Evolutionary conservation across 2,113 vertebrate species (phyloP), one percentile per base, ranked within the genome.

Genomic region (Oceanodroma tethys): DNA sequence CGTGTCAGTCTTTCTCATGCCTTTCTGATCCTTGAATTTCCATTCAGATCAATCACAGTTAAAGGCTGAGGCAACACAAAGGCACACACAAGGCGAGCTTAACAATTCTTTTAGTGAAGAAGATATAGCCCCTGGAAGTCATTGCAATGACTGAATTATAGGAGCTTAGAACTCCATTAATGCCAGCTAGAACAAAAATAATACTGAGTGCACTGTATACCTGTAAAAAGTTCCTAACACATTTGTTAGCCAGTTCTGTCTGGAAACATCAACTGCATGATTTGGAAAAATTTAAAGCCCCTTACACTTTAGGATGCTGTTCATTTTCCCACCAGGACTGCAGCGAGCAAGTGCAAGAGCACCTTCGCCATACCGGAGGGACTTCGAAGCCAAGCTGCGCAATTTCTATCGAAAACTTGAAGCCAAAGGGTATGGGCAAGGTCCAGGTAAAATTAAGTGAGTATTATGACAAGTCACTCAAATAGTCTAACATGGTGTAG

Each of bases 351-450:
- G 98, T 10, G 98, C 98, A 82, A 98, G 99, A 95, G 99, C 99
- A 53, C 99, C 99, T 26, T 99, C 99, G 88, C 99, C 99, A 2
- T 99, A 99, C 95, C 99, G 99, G 93, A 99, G 99, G 98, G 99
- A 99, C 97, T 99, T 99, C 52, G 99, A 99, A 96, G 99, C 99
- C 94, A 99, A 99, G 97, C 98, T 99, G 48, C 98, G 99, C 91
- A 99, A 99, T 97, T 99, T 99, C 97, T 99, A 99, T 97, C 98
- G 99, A 97, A 99, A 99, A 97, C 97, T 99, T 89, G 99, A 99
- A 98, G 99, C 99, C 94, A 99, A 99, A 98, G 99, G 99, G 68
- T 99, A 99, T 92, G 99, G 99, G 36, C 99, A 99, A 95, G 99
- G 99, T 73, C 99, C 99, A 42, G 99, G 99, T 70, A 99, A 99